Evolutionary conservation across 2,888 invertebrate species (phyloP).

Genomic region (Hymenopus coronatus): DNA sequence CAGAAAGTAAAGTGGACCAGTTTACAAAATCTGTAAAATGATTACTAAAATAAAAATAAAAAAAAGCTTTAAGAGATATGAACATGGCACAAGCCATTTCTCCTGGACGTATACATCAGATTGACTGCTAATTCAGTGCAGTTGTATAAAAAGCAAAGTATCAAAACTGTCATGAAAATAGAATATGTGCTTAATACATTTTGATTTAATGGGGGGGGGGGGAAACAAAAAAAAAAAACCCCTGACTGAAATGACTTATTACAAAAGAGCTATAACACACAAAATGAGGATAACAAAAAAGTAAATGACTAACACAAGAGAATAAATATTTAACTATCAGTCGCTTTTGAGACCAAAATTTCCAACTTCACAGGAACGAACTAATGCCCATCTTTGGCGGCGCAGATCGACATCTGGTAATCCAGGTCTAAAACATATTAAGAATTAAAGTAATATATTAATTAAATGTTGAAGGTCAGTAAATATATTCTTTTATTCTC

Average conservation of each 20-base stretch:
- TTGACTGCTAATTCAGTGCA: background rate
- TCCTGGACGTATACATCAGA: background rate
- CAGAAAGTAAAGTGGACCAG: background rate
- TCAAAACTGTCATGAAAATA: background rate
- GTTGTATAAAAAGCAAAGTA: background rate
- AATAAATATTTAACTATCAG: background rate
- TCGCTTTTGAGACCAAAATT: conserved; percentile 12
- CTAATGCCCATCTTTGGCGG: conserved; percentile 33
- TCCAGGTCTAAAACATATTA: conserved; percentile 19
- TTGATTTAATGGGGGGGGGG: background rate
- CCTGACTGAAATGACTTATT: background rate
- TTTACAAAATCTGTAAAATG: background rate
- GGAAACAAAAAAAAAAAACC: no score
- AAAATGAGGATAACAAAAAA: background rate
- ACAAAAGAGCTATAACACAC: background rate
- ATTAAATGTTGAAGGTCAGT: background rate
- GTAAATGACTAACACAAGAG: background rate
- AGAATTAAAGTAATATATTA: background rate
- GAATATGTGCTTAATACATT: background rate
- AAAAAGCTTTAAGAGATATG: background rate
- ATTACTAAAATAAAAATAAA: background rate
- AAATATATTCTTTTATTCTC: background rate
- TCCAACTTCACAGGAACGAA: conserved; percentile 32
- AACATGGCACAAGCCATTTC: background rate
- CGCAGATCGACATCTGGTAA: conserved; percentile 27